Evolutionary conservation across 2,113 vertebrate species (phyloP).

Genomic region (Cebus imitator): DNA sequence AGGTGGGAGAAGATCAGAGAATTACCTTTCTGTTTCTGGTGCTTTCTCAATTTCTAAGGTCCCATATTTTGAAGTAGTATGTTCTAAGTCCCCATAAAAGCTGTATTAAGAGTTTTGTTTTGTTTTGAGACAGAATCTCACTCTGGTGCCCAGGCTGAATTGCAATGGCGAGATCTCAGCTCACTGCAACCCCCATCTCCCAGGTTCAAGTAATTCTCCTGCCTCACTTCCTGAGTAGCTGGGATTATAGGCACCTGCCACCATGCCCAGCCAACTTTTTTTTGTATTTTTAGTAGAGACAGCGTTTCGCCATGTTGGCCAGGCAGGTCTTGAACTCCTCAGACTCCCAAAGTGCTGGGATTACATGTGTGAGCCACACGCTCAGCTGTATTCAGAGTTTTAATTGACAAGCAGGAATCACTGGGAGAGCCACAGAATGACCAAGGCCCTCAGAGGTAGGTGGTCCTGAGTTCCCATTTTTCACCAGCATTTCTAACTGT

Average conservation of each 20-base stretch:
- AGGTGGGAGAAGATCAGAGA: background rate
- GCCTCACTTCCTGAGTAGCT: background rate
- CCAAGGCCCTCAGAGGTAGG: background rate
- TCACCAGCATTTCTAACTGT: background rate
- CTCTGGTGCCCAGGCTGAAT: background rate
- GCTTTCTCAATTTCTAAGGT: background rate
- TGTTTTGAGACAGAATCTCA: background rate
- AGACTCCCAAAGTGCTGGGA: background rate
- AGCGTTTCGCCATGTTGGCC: background rate
- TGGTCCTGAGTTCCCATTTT: background rate
- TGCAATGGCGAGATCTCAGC: background rate
- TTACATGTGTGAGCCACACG: background rate
- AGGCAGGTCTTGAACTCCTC: background rate
- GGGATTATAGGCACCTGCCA: too few species aligned
- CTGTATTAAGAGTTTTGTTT: background rate
- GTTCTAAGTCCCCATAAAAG: background rate
- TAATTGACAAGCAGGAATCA: background rate
- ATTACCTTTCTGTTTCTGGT: background rate
- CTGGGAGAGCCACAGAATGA: background rate
- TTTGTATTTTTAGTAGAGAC: background rate
- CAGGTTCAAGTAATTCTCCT: background rate
- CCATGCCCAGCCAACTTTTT: accelerated
- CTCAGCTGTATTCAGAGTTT: background rate
- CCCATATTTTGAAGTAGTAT: background rate
- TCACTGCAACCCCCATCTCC: background rate